Conservation (phyloP, 1,140 invertebrate species). For the Probaryconus sp. region DNA sequence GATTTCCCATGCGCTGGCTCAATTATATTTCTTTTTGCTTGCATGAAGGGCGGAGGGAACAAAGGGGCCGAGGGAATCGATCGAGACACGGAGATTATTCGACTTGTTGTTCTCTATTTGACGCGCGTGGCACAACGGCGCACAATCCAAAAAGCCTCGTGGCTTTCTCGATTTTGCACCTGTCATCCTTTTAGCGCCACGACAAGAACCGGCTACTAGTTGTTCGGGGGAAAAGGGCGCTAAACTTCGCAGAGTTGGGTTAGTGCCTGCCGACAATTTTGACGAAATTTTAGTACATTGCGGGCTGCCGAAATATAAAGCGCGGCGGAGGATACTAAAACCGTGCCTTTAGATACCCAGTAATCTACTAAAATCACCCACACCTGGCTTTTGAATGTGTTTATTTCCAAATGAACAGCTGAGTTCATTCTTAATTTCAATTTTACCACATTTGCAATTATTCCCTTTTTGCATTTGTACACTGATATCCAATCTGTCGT, state of each 20-base stretch:
- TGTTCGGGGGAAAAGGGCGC: constrained; percentile 3
- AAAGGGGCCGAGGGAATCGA: constrained; percentile 51
- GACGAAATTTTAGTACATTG: constrained; percentile 25
- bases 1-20: constrained; percentile 49
- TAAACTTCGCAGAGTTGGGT: constrained; percentile 12
- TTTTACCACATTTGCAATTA: too few species aligned
- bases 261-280: constrained; percentile 3
- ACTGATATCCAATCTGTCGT: too few species aligned
- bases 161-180: constrained; percentile 57
- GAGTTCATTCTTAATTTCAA: too few species aligned
- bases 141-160: constrained; percentile 37
- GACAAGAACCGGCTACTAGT: constrained; percentile 22
- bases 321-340: constrained; percentile 2
- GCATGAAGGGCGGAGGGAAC: constrained; percentile 27
- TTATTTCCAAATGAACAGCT: too few species aligned
- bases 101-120: constrained; percentile 47
- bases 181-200: constrained; percentile 37
- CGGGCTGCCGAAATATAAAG: constrained; percentile 3
- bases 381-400: too few species aligned
- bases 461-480: too few species aligned
- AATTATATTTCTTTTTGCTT: constrained; percentile 50
- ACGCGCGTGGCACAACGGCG: constrained; percentile 24
- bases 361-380: too few species aligned
- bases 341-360: too few species aligned
- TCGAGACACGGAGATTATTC: constrained; percentile 51